Conservation (phyloP, 2,113 vertebrate species). For the Oceanodroma tethys region DNA sequence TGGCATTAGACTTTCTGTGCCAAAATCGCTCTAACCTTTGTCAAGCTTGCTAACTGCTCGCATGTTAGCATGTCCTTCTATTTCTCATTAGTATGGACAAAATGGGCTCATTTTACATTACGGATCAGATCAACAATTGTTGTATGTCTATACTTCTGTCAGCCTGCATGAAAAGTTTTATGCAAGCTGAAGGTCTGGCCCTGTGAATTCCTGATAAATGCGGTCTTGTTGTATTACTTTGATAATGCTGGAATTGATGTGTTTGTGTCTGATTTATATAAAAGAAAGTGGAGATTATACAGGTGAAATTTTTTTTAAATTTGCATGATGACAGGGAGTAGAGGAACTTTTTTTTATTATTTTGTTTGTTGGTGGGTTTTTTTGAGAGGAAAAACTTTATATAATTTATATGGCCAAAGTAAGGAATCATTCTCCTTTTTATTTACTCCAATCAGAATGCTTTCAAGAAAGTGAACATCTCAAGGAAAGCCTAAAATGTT, state of each 20-base stretch:
- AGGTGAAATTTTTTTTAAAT: not conserved
- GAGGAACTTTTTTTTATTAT: not conserved
- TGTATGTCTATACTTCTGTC: not conserved
- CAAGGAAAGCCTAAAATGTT: constrained; percentile 96
- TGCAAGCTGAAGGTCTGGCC: not conserved
- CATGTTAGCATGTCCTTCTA: not conserved
- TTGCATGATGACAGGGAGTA: not conserved
- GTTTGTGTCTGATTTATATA: not conserved
- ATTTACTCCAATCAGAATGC: constrained; percentile 81
- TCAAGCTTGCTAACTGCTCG: not conserved
- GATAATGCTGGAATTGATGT: not conserved
- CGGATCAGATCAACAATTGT: not conserved
- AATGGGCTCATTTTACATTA: not conserved
- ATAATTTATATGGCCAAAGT: not conserved
- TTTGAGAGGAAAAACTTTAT: not conserved
- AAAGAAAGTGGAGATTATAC: not conserved
- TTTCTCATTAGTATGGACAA: not conserved
- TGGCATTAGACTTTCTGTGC: not conserved
- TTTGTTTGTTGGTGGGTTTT: not conserved
- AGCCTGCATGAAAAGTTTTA: not conserved
- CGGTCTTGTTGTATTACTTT: not conserved
- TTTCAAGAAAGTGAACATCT: constrained; percentile 99
- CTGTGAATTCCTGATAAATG: not conserved
- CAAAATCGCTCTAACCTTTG: not conserved
- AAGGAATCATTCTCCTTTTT: not conserved